phyloP scores from a whole-genome alignment of 2,888 invertebrate species.

The Ryuthela nishihirai region DNA sequence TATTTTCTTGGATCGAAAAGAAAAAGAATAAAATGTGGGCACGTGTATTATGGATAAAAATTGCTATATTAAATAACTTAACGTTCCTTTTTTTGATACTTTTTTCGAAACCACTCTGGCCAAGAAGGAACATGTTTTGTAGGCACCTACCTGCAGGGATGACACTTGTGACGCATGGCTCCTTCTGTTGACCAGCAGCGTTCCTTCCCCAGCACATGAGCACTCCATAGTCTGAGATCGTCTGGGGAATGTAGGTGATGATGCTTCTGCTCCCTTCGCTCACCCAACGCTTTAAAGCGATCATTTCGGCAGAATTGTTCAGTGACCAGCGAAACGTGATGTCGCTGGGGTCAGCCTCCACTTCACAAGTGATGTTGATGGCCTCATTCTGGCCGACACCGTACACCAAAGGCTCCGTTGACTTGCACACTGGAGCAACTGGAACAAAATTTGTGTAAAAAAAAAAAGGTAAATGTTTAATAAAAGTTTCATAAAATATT shows the following conservation, averaged over 20 bases:
- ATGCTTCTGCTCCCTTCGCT: slow-evolving; percentile 7
- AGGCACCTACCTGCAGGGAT: slow-evolving; percentile 27
- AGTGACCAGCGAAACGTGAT: slow-evolving; percentile 29
- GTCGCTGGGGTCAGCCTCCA: slow-evolving; percentile 16
- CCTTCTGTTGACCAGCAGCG: slow-evolving; percentile 21
- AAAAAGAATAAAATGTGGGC: too few relatives aligned
- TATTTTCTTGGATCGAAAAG: too few relatives aligned
- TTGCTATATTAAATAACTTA: too few relatives aligned
- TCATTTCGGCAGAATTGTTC: slow-evolving; percentile 17
- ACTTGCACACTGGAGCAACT: slow-evolving; percentile 22
- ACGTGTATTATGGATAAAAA: too few relatives aligned
- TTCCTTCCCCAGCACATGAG: slow-evolving; percentile 35
- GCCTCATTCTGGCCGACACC: slow-evolving; percentile 19
- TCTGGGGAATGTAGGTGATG: slow-evolving; percentile 19
- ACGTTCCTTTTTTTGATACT: too few relatives aligned
- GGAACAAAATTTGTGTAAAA: slow-evolving; percentile 19
- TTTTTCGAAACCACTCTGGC: too few relatives aligned
- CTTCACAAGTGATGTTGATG: slow-evolving; percentile 30
- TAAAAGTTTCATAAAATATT: not conserved
- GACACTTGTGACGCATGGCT: slow-evolving; percentile 19
- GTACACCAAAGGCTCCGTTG: slow-evolving; percentile 2
- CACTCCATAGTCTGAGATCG: slow-evolving; percentile 26
- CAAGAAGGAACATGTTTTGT: too few relatives aligned
- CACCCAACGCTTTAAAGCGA: slow-evolving; percentile 18
- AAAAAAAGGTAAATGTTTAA: slow-evolving; percentile 5